These are phyloP conservation scores for Leucoraja erinaceus DNA, from an alignment of 2,113 vertebrate genomes.

Conservation along the genomic window DNA sequence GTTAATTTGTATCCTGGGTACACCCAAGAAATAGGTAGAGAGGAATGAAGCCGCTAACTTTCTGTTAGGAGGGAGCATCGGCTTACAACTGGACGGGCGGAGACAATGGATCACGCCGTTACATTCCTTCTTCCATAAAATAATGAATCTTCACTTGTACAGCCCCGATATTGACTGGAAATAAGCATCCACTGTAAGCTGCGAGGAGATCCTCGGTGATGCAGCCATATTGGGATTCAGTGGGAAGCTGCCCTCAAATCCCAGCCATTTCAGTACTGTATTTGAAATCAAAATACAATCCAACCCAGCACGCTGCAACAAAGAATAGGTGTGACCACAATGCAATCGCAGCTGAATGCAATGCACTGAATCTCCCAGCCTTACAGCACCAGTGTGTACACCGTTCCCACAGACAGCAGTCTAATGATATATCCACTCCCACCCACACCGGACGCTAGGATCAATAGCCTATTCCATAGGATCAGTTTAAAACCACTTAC, in stretches of 20 bases:
- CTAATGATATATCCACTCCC: not conserved
- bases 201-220: not conserved
- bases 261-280: not conserved
- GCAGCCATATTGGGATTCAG: slow-evolving; percentile 19
- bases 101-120: not conserved
- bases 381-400: not conserved
- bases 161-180: not conserved
- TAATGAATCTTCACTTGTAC: not conserved
- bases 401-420: not conserved
- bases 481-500: slow-evolving; percentile 27
- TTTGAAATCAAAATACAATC: not conserved
- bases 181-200: not conserved
- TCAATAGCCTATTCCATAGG: not conserved
- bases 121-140: not conserved
- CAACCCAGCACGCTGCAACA: not conserved
- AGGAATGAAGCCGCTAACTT: not conserved
- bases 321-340: not conserved
- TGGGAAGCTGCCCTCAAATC: not conserved
- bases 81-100: not conserved
- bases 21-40: not conserved
- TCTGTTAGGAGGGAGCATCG: not conserved
- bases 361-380: not conserved
- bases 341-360: not conserved
- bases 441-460: not conserved
- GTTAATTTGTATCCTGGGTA: not conserved